A percentile compares a stretch with the other conserved stretches of the same genome.
Evolutionary conservation across 2,888 invertebrate genomes (phyloP).

Genomic region (Ceramica pisi): DNA sequence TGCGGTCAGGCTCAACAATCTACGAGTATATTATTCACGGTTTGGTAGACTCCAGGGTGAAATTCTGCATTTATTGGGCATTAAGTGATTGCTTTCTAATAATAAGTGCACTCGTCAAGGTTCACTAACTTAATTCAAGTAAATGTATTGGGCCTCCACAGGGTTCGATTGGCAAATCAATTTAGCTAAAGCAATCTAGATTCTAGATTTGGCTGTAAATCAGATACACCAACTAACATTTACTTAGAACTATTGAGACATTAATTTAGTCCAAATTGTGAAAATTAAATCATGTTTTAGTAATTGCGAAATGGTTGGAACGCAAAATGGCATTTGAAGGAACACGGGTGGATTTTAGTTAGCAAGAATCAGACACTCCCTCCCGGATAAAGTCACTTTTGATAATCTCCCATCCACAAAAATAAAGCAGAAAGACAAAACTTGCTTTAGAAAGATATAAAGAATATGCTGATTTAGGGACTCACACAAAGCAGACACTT

Average conservation of each 20-base stretch:
- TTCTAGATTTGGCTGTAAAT: slow-evolving; percentile 33
- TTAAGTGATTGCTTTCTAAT: slow-evolving; percentile 9
- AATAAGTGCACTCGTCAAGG: background rate
- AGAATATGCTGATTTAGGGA: background rate
- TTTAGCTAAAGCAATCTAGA: slow-evolving; percentile 17
- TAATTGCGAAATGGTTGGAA: too few relatives aligned
- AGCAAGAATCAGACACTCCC: too few relatives aligned
- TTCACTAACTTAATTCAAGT: slow-evolving; percentile 1
- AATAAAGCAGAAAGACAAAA: too few relatives aligned
- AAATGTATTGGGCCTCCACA: slow-evolving; percentile 7
- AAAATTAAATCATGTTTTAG: background rate
- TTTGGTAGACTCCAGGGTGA: background rate
- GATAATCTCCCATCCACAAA: too few relatives aligned
- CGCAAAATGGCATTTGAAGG: too few relatives aligned
- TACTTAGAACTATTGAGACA: background rate
- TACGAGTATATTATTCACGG: background rate
- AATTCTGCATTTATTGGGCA: background rate
- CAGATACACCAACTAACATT: slow-evolving; percentile 4
- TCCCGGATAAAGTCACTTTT: too few relatives aligned
- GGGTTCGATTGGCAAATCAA: slow-evolving; percentile 16
- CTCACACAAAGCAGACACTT: background rate
- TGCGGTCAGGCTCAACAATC: background rate
- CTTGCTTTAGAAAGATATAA: too few relatives aligned
- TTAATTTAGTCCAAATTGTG: background rate
- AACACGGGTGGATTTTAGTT: too few relatives aligned